These are phyloP conservation scores for Blomia tropicalis DNA, from an alignment of 2,888 invertebrate genomes.

Conservation along the genomic window DNA sequence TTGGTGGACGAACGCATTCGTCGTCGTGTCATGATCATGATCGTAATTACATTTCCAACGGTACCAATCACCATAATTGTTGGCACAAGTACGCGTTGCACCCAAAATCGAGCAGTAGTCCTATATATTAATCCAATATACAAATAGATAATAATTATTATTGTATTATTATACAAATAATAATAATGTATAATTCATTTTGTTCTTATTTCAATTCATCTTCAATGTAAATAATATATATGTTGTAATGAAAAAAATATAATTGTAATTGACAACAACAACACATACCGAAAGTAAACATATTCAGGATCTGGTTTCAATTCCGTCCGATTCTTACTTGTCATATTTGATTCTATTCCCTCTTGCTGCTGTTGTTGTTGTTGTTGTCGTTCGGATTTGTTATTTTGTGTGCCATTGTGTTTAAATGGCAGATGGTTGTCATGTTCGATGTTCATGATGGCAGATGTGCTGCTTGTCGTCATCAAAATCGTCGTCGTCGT, in stretches of 20 bases:
- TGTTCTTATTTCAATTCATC: too few relatives aligned
- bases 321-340: too few relatives aligned
- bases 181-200: neutral
- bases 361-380: too few relatives aligned
- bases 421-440: too few relatives aligned
- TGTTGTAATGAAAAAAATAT: neutral
- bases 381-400: too few relatives aligned
- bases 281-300: neutral
- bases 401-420: too few relatives aligned
- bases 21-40: conserved; percentile 44
- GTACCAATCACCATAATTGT: conserved; percentile 50
- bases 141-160: neutral
- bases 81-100: conserved; percentile 49
- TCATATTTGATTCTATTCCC: too few relatives aligned
- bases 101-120: conserved; percentile 31
- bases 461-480: too few relatives aligned
- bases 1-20: conserved; percentile 60
- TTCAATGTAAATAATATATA: too few relatives aligned
- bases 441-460: too few relatives aligned
- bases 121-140: conserved; percentile 13
- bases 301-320: conserved; percentile 11
- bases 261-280: neutral
- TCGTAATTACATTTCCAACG: conserved; percentile 47
- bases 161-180: neutral
- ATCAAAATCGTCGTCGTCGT: too few relatives aligned